A percentile compares a stretch with the other conserved stretches of the same genome.
phyloP scores from a whole-genome alignment of 2,797 vertebrate genomes.

The Champsocephalus gunnari region DNA sequence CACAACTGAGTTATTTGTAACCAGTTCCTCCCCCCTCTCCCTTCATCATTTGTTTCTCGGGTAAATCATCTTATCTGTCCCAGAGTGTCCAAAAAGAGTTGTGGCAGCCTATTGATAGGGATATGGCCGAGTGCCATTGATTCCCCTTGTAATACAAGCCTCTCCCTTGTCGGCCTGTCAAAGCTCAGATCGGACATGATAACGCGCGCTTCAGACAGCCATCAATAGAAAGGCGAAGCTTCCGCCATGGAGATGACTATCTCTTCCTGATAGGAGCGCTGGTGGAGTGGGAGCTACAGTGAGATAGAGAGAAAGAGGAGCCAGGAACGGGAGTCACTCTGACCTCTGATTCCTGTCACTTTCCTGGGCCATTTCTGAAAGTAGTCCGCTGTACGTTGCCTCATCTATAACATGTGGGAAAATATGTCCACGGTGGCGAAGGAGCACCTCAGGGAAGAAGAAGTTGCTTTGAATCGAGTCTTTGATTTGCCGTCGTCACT shows the following conservation, averaged over 20 bases:
- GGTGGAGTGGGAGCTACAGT: constrained; percentile 19
- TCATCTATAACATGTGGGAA: constrained; percentile 28
- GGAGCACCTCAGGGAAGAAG: constrained; percentile 35
- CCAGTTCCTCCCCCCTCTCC: not conserved
- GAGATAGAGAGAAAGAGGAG: constrained; percentile 42
- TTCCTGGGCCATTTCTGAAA: constrained; percentile 39
- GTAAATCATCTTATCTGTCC: constrained; percentile 70
- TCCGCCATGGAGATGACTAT: constrained; percentile 72
- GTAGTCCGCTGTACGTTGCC: constrained; percentile 12
- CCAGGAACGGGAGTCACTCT: constrained; percentile 11
- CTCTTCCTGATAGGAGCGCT: constrained; percentile 59
- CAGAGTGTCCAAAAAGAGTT: constrained; percentile 63
- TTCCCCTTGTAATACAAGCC: constrained; percentile 84
- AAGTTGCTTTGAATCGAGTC: constrained; percentile 60
- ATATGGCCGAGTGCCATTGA: constrained; percentile 77
- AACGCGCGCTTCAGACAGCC: constrained; percentile 67
- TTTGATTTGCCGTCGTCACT: constrained; percentile 60
- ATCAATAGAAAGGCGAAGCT: constrained; percentile 73
- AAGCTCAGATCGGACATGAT: constrained; percentile 83
- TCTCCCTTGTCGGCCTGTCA: constrained; percentile 81
- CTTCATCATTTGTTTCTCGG: constrained; percentile 7
- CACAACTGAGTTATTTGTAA: constrained; percentile 24
- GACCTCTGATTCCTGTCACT: constrained; percentile 57
- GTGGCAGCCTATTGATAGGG: constrained; percentile 80
- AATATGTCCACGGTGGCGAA: constrained; percentile 53